Percentiles rank a stretch among this genome's conserved stretches.
phyloP scores from a whole-genome alignment of 2,888 invertebrate genomes.

The Anthophora plumipes region DNA sequence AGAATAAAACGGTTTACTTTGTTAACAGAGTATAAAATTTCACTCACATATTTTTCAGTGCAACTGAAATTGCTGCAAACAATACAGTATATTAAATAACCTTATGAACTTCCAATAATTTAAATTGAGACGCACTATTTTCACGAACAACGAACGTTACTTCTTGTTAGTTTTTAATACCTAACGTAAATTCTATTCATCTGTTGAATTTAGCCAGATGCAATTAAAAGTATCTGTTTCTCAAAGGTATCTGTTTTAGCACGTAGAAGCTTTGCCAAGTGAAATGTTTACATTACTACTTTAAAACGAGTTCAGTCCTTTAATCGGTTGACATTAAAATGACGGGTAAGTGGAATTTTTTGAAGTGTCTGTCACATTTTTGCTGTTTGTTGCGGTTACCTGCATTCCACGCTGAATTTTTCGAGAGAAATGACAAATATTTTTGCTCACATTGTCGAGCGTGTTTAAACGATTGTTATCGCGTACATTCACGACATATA shows the following conservation, averaged over 20 bases:
- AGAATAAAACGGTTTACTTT: no score
- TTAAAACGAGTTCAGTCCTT: not conserved
- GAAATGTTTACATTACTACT: not conserved
- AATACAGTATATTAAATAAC: not conserved
- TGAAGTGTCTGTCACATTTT: no score
- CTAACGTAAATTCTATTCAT: not conserved
- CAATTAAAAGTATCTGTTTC: not conserved
- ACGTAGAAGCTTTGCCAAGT: not conserved
- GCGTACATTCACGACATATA: no score
- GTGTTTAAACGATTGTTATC: no score
- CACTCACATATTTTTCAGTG: not conserved
- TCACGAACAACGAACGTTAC: not conserved
- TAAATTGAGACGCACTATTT: not conserved
- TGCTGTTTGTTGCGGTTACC: no score
- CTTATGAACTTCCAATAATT: not conserved
- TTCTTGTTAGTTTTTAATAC: not conserved
- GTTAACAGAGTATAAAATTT: not conserved
- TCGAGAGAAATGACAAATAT: no score
- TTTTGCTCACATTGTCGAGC: no score
- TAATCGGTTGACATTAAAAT: not conserved
- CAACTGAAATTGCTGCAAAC: not conserved
- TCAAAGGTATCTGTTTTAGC: not conserved
- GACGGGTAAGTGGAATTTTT: no score
- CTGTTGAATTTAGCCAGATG: not conserved
- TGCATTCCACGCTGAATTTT: no score